Evolutionary conservation across 2,888 invertebrate genomes (phyloP), one percentile per base, ranked within the genome.

Genomic region (Stramonita haemastoma): DNA sequence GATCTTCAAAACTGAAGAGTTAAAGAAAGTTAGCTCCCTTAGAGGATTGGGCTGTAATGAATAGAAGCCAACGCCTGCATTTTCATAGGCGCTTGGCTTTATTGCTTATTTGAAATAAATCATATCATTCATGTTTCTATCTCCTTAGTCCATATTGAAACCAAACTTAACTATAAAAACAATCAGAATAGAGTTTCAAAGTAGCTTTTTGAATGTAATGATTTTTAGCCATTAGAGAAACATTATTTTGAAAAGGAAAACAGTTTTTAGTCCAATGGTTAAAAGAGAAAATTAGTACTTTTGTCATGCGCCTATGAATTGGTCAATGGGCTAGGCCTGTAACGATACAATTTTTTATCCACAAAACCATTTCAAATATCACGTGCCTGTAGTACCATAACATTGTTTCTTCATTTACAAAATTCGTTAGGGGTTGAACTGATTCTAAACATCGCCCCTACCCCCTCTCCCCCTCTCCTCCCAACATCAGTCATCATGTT

Each of bases 11-110:
- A 29, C 22, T 11, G 4, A 66, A 86, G 86, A 86, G 86, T 66
- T 86, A 29, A 5, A 19, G 19, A 11, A 5, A 86, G 32, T 86
- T 86, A 57, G 34, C 13, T 86, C 86, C 86, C 86, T 86, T 86
- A 5, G 22, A 32, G 19, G 60, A n/a, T 22, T 46, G 57, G 83
- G 26, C 83, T 83, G 83, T 83, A 83, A 83, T 83, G 83, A 83
- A 46, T 79, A 26, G 22, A 19, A 11, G 46, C 26, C 46, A 8
- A 46, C 22, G 13, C 46, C 26, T 22, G n/a, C 29, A 26, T 29
- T 13, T 26, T 6, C 86, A 86, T 26, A 86, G 86, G 66, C 34
- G 66, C 60, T 66, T 32, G 66, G 29, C 19, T 19, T 56, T 15
- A 34, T 84, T 56, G 19, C 4, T 26, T 26, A 1, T 84, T 26